These are phyloP conservation scores for Datnioides undecimradiatus DNA, from an alignment of 2,113 vertebrate species.

Conservation along the genomic window DNA sequence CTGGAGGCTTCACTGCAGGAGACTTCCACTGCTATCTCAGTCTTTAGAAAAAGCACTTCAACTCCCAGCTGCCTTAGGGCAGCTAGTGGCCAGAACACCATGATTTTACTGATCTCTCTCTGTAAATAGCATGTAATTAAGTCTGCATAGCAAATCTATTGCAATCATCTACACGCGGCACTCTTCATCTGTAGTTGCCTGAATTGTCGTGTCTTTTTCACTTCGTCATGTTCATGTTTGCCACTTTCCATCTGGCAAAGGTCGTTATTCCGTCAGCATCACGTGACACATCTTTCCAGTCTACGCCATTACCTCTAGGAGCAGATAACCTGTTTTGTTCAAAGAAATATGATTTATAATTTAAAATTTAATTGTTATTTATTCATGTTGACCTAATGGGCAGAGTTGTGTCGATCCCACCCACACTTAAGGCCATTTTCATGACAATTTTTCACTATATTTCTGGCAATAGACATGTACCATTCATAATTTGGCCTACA, in stretches of 20 bases:
- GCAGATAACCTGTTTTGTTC: background rate
- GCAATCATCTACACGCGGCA: background rate
- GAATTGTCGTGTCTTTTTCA: background rate
- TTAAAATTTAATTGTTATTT: no score
- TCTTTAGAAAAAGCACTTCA: slow-evolving; percentile 37
- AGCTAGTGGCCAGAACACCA: slow-evolving; percentile 23
- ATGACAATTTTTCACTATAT: background rate
- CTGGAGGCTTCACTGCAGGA: slow-evolving; percentile 49
- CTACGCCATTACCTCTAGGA: background rate
- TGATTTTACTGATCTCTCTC: background rate
- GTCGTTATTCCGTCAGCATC: background rate
- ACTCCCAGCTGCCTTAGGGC: slow-evolving; percentile 14
- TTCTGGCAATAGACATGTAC: background rate
- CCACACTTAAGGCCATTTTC: background rate
- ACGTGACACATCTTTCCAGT: background rate
- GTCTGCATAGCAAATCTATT: background rate
- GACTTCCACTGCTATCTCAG: slow-evolving; percentile 13
- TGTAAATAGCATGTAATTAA: background rate
- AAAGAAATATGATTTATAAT: background rate
- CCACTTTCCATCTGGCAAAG: background rate
- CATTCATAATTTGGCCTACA: no score
- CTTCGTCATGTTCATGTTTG: background rate
- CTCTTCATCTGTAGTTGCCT: background rate
- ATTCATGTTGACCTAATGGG: no score
- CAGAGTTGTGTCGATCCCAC: background rate